A percentile compares a stretch with the other conserved stretches of the same genome.
phyloP scores from a whole-genome alignment of 2,888 invertebrate species.

The Ornithoptera alexandrae region DNA sequence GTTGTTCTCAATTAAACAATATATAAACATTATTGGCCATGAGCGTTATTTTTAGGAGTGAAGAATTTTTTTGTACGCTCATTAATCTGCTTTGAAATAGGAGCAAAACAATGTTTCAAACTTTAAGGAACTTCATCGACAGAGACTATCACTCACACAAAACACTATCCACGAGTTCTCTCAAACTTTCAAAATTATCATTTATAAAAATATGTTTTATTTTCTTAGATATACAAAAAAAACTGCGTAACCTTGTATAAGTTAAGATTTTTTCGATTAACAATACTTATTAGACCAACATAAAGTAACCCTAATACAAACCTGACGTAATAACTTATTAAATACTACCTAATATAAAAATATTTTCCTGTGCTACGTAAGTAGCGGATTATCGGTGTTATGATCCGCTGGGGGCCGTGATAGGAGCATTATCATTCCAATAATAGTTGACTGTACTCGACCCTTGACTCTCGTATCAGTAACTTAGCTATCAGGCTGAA shows the following conservation, averaged over 20 bases:
- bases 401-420: slow-evolving; percentile 34
- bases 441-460: slow-evolving; percentile 31
- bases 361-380: background rate
- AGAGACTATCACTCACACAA: too few relatives aligned
- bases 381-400: slow-evolving; percentile 22
- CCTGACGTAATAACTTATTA: background rate
- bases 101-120: background rate
- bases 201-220: too few relatives aligned
- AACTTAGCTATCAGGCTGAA: slow-evolving; percentile 15
- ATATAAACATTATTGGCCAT: slow-evolving; percentile 23
- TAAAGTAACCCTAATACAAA: background rate
- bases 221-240: too few relatives aligned
- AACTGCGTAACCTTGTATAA: too few relatives aligned
- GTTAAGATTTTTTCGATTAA: too few relatives aligned
- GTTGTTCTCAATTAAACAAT: slow-evolving; percentile 24
- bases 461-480: slow-evolving; percentile 26
- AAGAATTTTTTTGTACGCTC: slow-evolving; percentile 1
- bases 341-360: background rate
- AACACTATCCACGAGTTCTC: too few relatives aligned
- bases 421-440: slow-evolving; percentile 26
- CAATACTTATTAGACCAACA: background rate
- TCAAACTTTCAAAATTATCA: too few relatives aligned
- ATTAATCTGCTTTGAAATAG: slow-evolving; percentile 1
- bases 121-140: background rate
- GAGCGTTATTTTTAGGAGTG: slow-evolving; percentile 21